Percentiles rank a stretch among this genome's conserved stretches.
Conservation (phyloP, 2,113 vertebrate genomes). For the Equus quagga region DNA sequence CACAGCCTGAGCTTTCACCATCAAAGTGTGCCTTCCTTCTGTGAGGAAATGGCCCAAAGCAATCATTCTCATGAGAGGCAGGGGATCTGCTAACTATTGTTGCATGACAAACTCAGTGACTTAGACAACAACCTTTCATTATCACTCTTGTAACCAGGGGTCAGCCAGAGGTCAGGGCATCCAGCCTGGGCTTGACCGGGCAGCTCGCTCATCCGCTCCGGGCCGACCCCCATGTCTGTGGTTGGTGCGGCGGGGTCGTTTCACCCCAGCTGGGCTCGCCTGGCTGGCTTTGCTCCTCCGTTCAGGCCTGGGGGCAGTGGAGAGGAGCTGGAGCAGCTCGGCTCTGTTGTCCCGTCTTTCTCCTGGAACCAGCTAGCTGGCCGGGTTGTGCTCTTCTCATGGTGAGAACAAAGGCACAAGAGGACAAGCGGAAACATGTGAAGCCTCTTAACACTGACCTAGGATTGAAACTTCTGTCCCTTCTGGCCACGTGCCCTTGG, state of each 20-base stretch:
- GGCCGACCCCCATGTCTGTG: background rate
- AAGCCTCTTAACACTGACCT: background rate
- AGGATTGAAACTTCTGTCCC: background rate
- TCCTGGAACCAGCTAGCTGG: background rate
- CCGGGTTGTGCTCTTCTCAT: background rate
- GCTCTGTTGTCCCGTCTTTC: background rate
- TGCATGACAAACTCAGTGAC: background rate
- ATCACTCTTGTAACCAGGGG: background rate
- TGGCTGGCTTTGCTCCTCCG: background rate
- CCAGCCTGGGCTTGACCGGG: background rate
- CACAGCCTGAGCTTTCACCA: background rate
- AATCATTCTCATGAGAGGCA: background rate
- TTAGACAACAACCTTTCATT: background rate
- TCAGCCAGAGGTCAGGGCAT: background rate
- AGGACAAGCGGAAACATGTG: background rate
- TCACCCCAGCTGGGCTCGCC: background rate
- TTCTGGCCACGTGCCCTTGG: background rate
- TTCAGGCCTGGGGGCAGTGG: background rate
- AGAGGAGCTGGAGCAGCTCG: background rate
- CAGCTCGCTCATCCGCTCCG: background rate
- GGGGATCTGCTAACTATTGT: background rate
- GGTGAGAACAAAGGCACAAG: background rate
- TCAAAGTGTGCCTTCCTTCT: background rate
- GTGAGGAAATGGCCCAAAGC: background rate
- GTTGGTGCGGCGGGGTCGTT: background rate